Evolutionary conservation across 2,888 invertebrate genomes (phyloP).

Genomic region (Drosophila ustulata): DNA sequence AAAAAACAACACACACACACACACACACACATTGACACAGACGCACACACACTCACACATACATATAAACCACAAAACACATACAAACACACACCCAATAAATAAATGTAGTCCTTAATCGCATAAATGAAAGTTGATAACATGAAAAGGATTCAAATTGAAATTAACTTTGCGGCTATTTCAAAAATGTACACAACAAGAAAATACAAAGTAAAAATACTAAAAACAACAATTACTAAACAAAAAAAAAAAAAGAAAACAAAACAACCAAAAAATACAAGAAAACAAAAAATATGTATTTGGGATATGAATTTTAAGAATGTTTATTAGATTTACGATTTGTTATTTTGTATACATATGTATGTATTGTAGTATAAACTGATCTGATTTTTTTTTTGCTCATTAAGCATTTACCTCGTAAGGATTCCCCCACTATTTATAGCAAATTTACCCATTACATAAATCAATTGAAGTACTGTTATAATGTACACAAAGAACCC

Average conservation of each 20-base stretch:
- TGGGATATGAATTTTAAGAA: slow-evolving; percentile 80
- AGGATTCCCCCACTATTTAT: slow-evolving; percentile 76
- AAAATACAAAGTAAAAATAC: slow-evolving; percentile 21
- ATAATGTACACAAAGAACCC: slow-evolving; percentile 64
- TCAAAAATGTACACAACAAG: slow-evolving; percentile 32
- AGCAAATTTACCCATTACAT: slow-evolving; percentile 76
- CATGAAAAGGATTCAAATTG: slow-evolving; percentile 22
- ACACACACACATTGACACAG: slow-evolving; percentile 26
- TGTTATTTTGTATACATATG: slow-evolving; percentile 79
- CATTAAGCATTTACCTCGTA: slow-evolving; percentile 78
- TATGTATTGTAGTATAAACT: slow-evolving; percentile 69
- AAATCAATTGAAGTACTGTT: slow-evolving; percentile 74
- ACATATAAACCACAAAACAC: slow-evolving; percentile 1
- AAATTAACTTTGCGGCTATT: slow-evolving; percentile 21
- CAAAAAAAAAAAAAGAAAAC: slow-evolving; percentile 16
- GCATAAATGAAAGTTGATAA: slow-evolving; percentile 50
- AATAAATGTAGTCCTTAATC: slow-evolving; percentile 51
- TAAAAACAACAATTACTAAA: slow-evolving; percentile 29
- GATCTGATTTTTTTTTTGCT: slow-evolving; percentile 76
- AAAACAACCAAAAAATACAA: slow-evolving; percentile 5
- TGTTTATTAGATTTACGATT: slow-evolving; percentile 78
- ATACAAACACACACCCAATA: slow-evolving; percentile 28
- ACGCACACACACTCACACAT: slow-evolving; percentile 18
- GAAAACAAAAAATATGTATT: slow-evolving; percentile 54
- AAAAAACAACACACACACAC: slow-evolving; percentile 29